Evolutionary conservation across 2,797 vertebrate species (phyloP), one percentile per base, ranked within the genome.

Genomic region (Melopsittacus undulatus): DNA sequence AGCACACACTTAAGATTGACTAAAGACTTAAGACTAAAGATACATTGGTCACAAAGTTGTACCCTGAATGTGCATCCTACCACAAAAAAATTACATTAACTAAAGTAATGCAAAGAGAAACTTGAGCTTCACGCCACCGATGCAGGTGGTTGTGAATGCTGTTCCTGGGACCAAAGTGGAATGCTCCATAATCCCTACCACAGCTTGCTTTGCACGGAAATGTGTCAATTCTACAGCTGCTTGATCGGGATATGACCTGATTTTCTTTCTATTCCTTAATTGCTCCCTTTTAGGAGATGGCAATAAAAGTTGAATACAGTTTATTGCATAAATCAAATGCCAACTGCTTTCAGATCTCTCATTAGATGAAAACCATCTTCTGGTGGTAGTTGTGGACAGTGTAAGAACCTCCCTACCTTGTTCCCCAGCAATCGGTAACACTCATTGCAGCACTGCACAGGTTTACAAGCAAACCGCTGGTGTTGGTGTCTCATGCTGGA

Each of bases 391-490:
- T 40, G n/a, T 19, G 62, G 56, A 29, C 43, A 24, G 8, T 2
- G 3, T 8, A 49, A 43, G 54, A 62, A 23, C 8, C 27, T 10
- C 5, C 27, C 56, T 9, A 36, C n/a, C 30, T 69, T 49, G n/a
- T 43, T 73, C 66, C 48, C 38, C n/a, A 10, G 52, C 11, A 27
- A 64, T 27, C 27, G 13, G 10, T 0, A 22, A 10, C 11, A 13
- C 36, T 8, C 7, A 9, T 3, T 20, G 24, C 29, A 11, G 9
- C 49, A 5, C 10, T 5, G 13, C 27, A n/a, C 34, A 0, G n/a
- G 34, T 19, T 23, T 70, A 36, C 56, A 13, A 12, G 26, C 45
- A 43, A 79, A 38, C 46, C 21, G 0, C 34, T 38, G 46, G 9
- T 40, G 54, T 0, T 9, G 69, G 30, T 29, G 51, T 40, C 67